Evolutionary conservation across 2,113 vertebrate species (phyloP).

Genomic region (Paralichthys olivaceus): DNA sequence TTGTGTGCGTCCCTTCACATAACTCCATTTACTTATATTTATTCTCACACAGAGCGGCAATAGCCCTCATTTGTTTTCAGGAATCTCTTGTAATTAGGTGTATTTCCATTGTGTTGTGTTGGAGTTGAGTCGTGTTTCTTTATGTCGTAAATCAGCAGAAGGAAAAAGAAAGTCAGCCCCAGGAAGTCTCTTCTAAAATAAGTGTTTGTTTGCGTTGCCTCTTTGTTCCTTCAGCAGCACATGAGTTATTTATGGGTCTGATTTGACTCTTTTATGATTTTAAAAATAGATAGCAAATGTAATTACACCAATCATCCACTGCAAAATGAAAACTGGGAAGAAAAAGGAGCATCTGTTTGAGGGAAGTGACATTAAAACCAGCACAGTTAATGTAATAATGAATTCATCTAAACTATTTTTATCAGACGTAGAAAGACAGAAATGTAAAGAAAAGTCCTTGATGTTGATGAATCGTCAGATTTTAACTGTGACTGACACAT

Average conservation of each 20-base stretch:
- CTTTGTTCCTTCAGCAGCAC: neutral
- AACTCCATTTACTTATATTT: constrained; percentile 3
- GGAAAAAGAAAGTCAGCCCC: neutral
- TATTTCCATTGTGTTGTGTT: neutral
- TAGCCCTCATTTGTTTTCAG: neutral
- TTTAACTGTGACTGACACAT: neutral
- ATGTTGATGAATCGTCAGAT: neutral
- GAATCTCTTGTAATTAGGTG: neutral
- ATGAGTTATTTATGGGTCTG: neutral
- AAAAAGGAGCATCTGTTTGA: neutral
- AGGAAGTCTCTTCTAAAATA: neutral
- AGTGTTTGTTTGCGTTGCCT: neutral
- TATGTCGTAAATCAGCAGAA: constrained; percentile 5
- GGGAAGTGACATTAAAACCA: neutral
- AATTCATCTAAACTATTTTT: no score
- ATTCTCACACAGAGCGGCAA: neutral
- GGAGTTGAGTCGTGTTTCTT: constrained; percentile 28
- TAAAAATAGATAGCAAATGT: neutral
- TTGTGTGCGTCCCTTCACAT: neutral
- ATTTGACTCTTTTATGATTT: no score
- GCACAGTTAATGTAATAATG: no score
- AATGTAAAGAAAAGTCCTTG: neutral
- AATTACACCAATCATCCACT: neutral
- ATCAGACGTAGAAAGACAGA: neutral
- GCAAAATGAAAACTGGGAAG: neutral